Base-by-base conservation (phyloP, 2,797 vertebrate genomes). In the Sebastes nivosus region DNA sequence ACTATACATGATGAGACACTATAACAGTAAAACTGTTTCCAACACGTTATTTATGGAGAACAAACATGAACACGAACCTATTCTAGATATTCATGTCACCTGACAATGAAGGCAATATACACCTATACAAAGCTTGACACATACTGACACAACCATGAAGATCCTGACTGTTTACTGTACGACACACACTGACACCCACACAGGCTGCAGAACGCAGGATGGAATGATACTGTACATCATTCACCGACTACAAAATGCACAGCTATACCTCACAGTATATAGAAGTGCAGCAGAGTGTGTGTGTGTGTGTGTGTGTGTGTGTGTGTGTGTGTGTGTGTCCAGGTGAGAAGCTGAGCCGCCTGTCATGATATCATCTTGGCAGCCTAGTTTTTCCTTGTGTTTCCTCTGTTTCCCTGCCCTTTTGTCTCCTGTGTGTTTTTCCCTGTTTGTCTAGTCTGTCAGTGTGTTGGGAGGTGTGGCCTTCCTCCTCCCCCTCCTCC, bases 201-300 rank as follows among this genome's bases (percentile, higher is more conserved):
- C 36, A 67, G 22, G 57, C 50, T 59, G 82, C 24, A 75, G 66
- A 77, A 46, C 46, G 24, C 57, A 64, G 78, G 82, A 83, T 80
- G 79, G 75, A 85, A 81, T 69, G 78, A 92, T 34, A 34, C 34
- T 11, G 34, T 86, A 80, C 73, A 90, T 89, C 89, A 82, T 71
- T 89, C 85, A 86, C 77, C 79, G 82, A 82, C 79, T 80, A 83
- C 32, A 74, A 80, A 88, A 81, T 85, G 73, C 82, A 87, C 73
- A 66, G 60, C 72, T 81, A 81, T 77, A 90, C 59, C 63, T 84
- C 83, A 84, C 25, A 74, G 34, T 58, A 30, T 59, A 22, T 18
- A 20, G 24, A 61, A 59, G 38, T 66, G 20, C 14, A 55, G 38
- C 24, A 30, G 52, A 57, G 12, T 60, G 55, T 42, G 61, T n/a